A percentile compares a stretch with the other conserved stretches of the same genome.
phyloP scores from a whole-genome alignment of 1,140 invertebrate species.

The Bicyclus anynana region DNA sequence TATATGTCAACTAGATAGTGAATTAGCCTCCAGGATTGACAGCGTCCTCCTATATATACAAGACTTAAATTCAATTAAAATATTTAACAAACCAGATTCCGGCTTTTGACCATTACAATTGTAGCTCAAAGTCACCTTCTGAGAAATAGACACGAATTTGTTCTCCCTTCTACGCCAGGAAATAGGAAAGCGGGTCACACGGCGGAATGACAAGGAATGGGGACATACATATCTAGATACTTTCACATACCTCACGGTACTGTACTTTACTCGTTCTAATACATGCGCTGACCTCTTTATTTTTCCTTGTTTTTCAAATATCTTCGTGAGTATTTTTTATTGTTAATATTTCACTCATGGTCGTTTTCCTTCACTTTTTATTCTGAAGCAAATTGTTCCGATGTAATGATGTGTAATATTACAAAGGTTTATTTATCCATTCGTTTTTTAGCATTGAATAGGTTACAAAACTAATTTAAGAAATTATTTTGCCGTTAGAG shows the following conservation, averaged over 20 bases:
- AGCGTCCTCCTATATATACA: too few relatives aligned
- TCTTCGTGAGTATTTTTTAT: neutral
- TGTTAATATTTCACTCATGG: neutral
- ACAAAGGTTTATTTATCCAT: too few relatives aligned
- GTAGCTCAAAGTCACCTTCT: neutral
- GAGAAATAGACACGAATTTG: constrained; percentile 2
- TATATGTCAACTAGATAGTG: too few relatives aligned
- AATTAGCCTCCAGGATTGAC: too few relatives aligned
- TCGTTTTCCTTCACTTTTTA: too few relatives aligned
- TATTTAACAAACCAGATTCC: too few relatives aligned
- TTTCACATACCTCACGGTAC: constrained; percentile 3
- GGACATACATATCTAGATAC: constrained; percentile 1
- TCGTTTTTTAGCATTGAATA: too few relatives aligned
- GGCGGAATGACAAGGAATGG: constrained; percentile 16
- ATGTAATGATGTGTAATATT: too few relatives aligned
- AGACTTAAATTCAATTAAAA: too few relatives aligned
- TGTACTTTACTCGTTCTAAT: constrained; percentile 3
- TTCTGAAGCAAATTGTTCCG: too few relatives aligned
- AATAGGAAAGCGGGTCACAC: constrained; percentile 9
- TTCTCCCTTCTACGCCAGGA: constrained; percentile 1
- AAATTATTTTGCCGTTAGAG: too few relatives aligned
- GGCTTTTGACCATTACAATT: neutral
- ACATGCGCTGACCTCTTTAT: constrained; percentile 8
- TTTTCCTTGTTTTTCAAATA: neutral
- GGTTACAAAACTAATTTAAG: too few relatives aligned